Percentiles rank a stretch among this genome's conserved stretches.
phyloP scores from a whole-genome alignment of 1,140 invertebrate genomes.

The Aphidius gifuensis region DNA sequence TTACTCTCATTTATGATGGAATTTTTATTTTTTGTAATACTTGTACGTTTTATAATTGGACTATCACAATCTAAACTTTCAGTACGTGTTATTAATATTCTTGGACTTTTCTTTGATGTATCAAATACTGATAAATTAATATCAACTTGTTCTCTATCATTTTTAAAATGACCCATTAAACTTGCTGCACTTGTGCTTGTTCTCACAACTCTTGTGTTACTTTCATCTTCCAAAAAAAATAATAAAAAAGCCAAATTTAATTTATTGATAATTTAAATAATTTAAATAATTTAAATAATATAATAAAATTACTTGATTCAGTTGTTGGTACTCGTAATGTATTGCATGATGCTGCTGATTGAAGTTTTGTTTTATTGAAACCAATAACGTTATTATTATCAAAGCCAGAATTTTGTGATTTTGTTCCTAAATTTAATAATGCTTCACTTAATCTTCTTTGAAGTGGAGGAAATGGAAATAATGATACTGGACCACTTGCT shows the following conservation, averaged over 20 bases:
- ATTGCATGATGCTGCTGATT: slow-evolving; percentile 50
- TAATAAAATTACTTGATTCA: slow-evolving; percentile 42
- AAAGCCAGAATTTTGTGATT: slow-evolving; percentile 37
- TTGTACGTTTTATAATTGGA: slow-evolving; percentile 37
- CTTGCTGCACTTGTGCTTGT: slow-evolving; percentile 46
- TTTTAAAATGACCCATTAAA: slow-evolving; percentile 37
- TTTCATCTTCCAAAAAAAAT: slow-evolving; percentile 35
- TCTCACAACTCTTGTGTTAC: slow-evolving; percentile 36
- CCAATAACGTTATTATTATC: slow-evolving; percentile 35
- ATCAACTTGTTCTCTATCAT: slow-evolving; percentile 21
- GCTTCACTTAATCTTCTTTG: slow-evolving; percentile 67
- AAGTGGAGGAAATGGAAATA: slow-evolving; percentile 60
- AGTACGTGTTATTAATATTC: slow-evolving; percentile 68
- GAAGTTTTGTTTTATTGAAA: slow-evolving; percentile 43
- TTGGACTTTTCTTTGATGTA: slow-evolving; percentile 59
- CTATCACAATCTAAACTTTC: slow-evolving; percentile 56
- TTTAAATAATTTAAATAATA: neutral
- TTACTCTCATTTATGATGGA: slow-evolving; percentile 41
- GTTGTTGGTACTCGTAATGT: slow-evolving; percentile 48
- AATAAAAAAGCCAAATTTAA: neutral
- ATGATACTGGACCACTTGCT: slow-evolving; percentile 55
- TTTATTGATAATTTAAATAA: neutral
- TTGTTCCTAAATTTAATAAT: slow-evolving; percentile 50
- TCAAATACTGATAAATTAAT: slow-evolving; percentile 20
- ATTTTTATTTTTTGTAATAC: slow-evolving; percentile 26